Conservation (phyloP, 2,888 invertebrate genomes). For the Heliconius cydno region DNA sequence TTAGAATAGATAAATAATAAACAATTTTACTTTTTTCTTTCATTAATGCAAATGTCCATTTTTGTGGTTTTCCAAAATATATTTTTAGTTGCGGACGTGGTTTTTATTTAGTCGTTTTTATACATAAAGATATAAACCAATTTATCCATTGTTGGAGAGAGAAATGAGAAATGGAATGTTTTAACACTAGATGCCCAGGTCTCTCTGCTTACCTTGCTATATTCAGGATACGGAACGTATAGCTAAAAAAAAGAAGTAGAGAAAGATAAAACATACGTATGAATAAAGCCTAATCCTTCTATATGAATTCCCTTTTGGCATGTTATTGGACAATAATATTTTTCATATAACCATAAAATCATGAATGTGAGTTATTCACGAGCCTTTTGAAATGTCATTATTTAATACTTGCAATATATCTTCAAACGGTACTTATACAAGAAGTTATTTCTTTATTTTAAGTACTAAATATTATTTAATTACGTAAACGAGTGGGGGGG, state of each 20-base stretch:
- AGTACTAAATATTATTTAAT: not conserved
- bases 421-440: not conserved
- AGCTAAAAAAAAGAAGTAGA: too few relatives aligned
- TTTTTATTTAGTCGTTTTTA: not conserved
- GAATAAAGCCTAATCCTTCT: not conserved
- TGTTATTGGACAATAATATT: not conserved
- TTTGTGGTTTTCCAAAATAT: not conserved
- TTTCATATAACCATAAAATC: not conserved
- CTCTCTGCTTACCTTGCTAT: too few relatives aligned
- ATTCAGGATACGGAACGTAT: too few relatives aligned
- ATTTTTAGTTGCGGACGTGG: not conserved
- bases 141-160: not conserved
- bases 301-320: not conserved
- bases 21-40: not conserved
- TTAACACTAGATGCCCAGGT: too few relatives aligned
- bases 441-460: not conserved
- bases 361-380: not conserved
- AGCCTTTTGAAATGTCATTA: not conserved
- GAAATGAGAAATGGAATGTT: not conserved
- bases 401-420: not conserved
- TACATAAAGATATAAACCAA: not conserved
- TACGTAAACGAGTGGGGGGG: not conserved
- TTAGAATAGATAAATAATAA: not conserved
- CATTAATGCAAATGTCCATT: not conserved
- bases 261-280: too few relatives aligned